Evolutionary conservation across 2,113 vertebrate genomes (phyloP).

Genomic region (Heteronetta atricapilla): DNA sequence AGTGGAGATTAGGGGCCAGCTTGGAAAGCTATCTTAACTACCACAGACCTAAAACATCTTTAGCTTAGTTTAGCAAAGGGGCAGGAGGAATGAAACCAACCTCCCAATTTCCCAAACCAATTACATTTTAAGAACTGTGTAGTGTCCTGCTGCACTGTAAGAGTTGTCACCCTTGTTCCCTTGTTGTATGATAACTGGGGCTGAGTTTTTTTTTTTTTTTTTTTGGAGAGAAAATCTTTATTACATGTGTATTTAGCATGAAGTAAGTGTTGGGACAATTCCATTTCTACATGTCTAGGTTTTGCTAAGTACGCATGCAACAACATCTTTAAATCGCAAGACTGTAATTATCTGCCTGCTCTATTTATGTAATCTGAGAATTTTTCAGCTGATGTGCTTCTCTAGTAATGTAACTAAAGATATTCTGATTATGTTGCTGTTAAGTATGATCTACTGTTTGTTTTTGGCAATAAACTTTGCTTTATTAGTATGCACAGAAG

Average conservation of each 20-base stretch:
- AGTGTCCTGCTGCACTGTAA: not conserved
- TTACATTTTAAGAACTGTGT: not conserved
- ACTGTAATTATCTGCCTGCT: not conserved
- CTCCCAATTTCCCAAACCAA: not conserved
- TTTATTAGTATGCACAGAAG: not conserved
- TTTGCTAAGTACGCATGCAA: not conserved
- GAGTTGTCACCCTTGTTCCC: not conserved
- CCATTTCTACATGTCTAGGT: not conserved
- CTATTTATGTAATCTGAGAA: not conserved
- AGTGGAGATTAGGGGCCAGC: not conserved
- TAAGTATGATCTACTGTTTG: not conserved
- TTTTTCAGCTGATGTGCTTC: not conserved
- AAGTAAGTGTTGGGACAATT: not conserved
- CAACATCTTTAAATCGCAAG: not conserved
- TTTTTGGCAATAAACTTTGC: conserved; percentile 11
- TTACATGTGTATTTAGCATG: not conserved
- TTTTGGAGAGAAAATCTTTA: not conserved
- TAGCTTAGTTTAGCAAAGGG: not conserved
- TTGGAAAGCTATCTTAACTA: not conserved
- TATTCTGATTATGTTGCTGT: not conserved
- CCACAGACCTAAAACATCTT: fast-evolving
- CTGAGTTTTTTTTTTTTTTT: not conserved
- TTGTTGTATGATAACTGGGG: fast-evolving
- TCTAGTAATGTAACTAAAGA: not conserved
- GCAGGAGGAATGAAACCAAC: not conserved